Evolutionary conservation across 2,888 invertebrate genomes (phyloP), one percentile per base, ranked within the genome.

Genomic region (Falcaria lacertinaria): DNA sequence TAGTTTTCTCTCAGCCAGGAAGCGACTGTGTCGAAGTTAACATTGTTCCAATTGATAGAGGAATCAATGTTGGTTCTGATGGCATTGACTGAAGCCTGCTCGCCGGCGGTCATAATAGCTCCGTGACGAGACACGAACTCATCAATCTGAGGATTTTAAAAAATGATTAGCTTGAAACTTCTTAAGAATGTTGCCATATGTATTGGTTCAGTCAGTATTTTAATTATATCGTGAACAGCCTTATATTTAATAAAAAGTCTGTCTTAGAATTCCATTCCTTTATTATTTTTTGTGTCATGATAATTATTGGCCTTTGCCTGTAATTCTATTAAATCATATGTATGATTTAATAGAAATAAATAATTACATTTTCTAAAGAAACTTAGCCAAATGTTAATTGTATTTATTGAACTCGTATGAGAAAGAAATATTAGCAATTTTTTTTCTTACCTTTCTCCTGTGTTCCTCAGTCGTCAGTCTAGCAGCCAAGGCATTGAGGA

Each of bases 51-150:
- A 0, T 70, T 54, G n/a, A 84, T 71, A 0, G 88, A 80, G 0
- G 85, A 82, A 0, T 60, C 76, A 0, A 88, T 79, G 42, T 86
- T 86, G 40, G 83, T 84, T n/a, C 67, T 57, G 19, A 86, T 85
- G 4, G 72, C 79, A 0, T 48, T 70, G 1, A 86, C 64, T 0
- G 83, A 64, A 0, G 83, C 83, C 2, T 53, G 14, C 44, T 89
- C 89, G 8, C 76, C 85, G 0, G 84, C 83, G 0, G 82, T 71
- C 49, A 89, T 75, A 49, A 80, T 72, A 1, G 22, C 16, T 15
- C 69, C 48, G 45, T 88, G 71, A 0, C 64, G 69, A 0, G 11
- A 43, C 34, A 49, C 48, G 15, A 89, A 71, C 1, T 66, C 52
- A 0, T 72, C 61, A 13, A 87, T 66, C 87, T 88, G 28, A 11